phyloP scores from a whole-genome alignment of 2,113 vertebrate species.

The Ctenomys sociabilis region DNA sequence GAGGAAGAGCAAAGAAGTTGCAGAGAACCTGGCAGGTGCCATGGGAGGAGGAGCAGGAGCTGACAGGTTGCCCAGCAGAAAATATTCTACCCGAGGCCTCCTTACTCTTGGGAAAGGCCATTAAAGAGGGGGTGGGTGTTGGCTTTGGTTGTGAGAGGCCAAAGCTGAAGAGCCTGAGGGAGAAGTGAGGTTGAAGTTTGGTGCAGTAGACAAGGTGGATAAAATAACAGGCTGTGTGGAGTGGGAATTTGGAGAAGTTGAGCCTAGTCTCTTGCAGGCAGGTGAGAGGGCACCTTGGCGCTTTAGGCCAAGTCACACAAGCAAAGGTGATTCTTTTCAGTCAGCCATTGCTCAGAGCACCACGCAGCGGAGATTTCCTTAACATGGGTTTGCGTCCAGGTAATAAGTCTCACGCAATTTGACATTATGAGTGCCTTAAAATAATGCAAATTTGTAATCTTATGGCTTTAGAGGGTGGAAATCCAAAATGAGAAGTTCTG shows the following conservation, averaged over 20 bases:
- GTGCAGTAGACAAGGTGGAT: background rate
- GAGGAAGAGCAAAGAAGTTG: background rate
- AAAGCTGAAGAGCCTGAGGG: background rate
- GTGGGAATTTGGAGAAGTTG: background rate
- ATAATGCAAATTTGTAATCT: background rate
- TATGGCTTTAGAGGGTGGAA: background rate
- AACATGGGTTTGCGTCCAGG: background rate
- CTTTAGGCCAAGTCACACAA: background rate
- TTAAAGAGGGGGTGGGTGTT: background rate
- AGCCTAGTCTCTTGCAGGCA: background rate
- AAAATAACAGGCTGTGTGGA: background rate
- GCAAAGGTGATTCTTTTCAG: background rate
- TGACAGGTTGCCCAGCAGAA: background rate
- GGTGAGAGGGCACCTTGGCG: background rate
- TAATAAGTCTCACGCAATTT: background rate
- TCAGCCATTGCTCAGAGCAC: background rate
- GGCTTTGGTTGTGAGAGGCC: background rate
- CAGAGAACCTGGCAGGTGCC: background rate
- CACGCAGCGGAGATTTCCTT: background rate
- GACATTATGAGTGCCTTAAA: background rate
- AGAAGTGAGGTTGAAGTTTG: background rate
- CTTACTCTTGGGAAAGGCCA: background rate
- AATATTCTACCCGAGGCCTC: background rate
- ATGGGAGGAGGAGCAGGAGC: background rate
- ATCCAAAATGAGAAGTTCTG: background rate